Evolutionary conservation across 92 coral and sea anemone genomes (phyloP).

Genomic region (Galaxea fascicularis): DNA sequence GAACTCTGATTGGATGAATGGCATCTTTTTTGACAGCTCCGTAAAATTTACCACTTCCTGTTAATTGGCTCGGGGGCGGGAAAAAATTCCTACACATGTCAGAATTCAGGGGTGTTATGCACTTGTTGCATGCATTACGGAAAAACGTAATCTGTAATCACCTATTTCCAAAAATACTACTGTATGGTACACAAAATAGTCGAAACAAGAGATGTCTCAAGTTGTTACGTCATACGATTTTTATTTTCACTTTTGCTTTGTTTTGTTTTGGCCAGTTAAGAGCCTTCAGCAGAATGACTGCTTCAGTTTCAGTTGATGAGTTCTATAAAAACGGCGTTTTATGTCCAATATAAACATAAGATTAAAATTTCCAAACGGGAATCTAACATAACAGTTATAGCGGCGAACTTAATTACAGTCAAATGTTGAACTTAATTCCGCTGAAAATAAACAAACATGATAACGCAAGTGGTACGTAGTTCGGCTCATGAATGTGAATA

Average conservation of each 20-base stretch:
- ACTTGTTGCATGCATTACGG: neutral
- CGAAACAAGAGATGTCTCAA: neutral
- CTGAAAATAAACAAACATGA: too few relatives aligned
- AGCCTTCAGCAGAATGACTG: too few relatives aligned
- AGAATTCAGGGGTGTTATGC: neutral
- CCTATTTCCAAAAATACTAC: neutral
- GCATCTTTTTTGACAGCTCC: slow-evolving; percentile 18
- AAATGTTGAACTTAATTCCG: too few relatives aligned
- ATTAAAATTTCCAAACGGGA: too few relatives aligned
- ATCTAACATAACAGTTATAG: too few relatives aligned
- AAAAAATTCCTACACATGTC: slow-evolving; percentile 30
- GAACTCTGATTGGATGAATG: slow-evolving; percentile 19
- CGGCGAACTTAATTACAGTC: too few relatives aligned
- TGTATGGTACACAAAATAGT: neutral
- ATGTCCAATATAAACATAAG: too few relatives aligned
- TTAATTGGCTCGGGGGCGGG: slow-evolving; percentile 35
- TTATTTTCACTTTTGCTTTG: neutral
- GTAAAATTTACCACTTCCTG: slow-evolving; percentile 9
- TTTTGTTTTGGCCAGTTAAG: too few relatives aligned
- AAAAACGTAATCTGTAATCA: neutral
- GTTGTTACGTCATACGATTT: neutral
- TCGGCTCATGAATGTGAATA: too few relatives aligned
- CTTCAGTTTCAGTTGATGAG: too few relatives aligned
- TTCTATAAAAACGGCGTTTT: too few relatives aligned
- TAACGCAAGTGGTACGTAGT: too few relatives aligned